These are phyloP conservation scores for Coelogynopora nodosa DNA, from an alignment of 2,888 invertebrate genomes.

Conservation along the genomic window DNA sequence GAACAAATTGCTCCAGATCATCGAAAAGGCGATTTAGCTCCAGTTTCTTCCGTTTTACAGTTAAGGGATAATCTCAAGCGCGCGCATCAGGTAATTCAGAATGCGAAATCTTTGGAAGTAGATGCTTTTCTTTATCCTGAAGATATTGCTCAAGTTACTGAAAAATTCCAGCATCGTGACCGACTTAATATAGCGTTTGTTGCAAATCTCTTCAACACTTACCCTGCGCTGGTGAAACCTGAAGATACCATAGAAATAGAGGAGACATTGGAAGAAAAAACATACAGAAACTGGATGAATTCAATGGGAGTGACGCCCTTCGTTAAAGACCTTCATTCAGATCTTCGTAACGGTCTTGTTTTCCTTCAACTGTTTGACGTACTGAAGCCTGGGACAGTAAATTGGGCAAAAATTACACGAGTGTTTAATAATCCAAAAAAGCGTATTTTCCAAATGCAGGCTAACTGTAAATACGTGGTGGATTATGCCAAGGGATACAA, in stretches of 20 bases:
- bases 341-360: conserved; percentile 87
- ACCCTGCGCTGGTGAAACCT: conserved; percentile 70
- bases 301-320: conserved; percentile 94
- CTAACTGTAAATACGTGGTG: conserved; percentile 98
- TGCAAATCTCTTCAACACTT: conserved; percentile 96
- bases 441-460: conserved; percentile 60
- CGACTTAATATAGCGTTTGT: conserved; percentile 98
- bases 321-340: conserved; percentile 95
- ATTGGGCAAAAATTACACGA: conserved; percentile 73
- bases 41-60: conserved; percentile 9
- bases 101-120: conserved; percentile 90
- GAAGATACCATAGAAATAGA: conserved; percentile 68
- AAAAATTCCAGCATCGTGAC: conserved; percentile 58
- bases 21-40: conserved; percentile 67
- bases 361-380: conserved; percentile 95
- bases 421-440: conserved; percentile 81
- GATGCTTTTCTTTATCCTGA: conserved; percentile 88
- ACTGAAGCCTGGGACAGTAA: conserved; percentile 89
- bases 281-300: conserved; percentile 99
- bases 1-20: conserved; percentile 89
- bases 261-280: conserved; percentile 93
- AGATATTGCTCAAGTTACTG: conserved; percentile 91
- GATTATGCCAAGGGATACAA: conserved; percentile 81
- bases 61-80: conserved; percentile 62
- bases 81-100: conserved; percentile 91